Evolutionary conservation across 2,797 vertebrate species (phyloP), one percentile per base, ranked within the genome.

Genomic region (Myripristis jacobus): DNA sequence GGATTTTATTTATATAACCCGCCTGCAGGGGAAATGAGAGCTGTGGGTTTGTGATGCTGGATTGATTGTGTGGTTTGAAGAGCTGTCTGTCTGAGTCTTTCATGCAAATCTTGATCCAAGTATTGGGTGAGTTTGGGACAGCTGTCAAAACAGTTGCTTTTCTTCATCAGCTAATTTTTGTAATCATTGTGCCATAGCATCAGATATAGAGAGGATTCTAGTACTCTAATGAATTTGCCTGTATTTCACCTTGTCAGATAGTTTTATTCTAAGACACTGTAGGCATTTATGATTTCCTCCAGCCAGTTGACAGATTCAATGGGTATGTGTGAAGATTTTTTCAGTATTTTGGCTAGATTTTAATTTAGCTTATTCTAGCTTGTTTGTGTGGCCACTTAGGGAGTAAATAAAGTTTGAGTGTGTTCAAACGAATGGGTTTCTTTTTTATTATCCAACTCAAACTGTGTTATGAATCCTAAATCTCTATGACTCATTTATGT

Each of bases 401-500:
- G 47, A 58, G 56, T 59, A 57, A 79, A 48, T 48, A 2, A 21
- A 48, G 44, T 22, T 25, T 75, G 74, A 81, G 63, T 56, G 57
- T 10, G 50, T 73, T 51, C 36, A 38, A 61, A 70, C 55, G 22
- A 31, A 73, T 53, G 7, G 7, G 25, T 70, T 52, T 66, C 83
- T 81, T 70, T 50, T 83, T 81, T 66, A 51, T 22, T 25, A 83
- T 77, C 77, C 76, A 68, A 16, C 69, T 66, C 65, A 71, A 4
- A 66, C 48, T 77, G 64, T 59, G 66, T 69, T 79, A 63, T 25
- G 73, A 80, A 80, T 86, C 44, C 65, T 82, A 86, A 72, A 48
- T 68, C 48, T 21, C 21, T 24, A 22, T 52, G 36, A 77, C 31
- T 60, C 15, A 6, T 47, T 38, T 52, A 31, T 47, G 50, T 58